Evolutionary conservation across 2,113 vertebrate genomes (phyloP).

Genomic region (Craseonycteris thonglongyai): DNA sequence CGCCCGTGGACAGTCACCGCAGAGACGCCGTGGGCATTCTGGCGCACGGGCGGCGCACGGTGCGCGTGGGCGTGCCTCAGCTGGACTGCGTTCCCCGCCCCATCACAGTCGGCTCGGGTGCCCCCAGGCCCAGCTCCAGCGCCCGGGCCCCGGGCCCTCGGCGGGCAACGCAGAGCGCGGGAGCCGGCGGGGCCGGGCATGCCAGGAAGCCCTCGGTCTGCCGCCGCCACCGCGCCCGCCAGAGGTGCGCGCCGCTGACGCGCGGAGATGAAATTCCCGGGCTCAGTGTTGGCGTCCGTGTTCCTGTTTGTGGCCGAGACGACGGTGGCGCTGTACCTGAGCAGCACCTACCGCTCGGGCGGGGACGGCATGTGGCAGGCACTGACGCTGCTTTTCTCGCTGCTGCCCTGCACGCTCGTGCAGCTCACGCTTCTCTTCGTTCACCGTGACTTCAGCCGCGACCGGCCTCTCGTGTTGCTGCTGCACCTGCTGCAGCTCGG

Average conservation of each 20-base stretch:
- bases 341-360: slow-evolving; percentile 87
- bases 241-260: slow-evolving; percentile 59
- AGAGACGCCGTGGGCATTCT: background rate
- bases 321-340: slow-evolving; percentile 88
- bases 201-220: background rate
- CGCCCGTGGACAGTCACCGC: background rate
- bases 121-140: slow-evolving; percentile 15
- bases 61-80: slow-evolving; percentile 57
- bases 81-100: background rate
- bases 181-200: background rate
- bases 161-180: background rate
- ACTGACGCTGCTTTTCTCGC: slow-evolving; percentile 93
- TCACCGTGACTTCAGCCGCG: slow-evolving; percentile 93
- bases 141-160: slow-evolving; percentile 8
- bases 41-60: slow-evolving; percentile 15
- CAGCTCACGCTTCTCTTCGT: slow-evolving; percentile 96
- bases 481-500: slow-evolving; percentile 96
- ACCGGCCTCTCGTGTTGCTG: slow-evolving; percentile 92
- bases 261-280: slow-evolving; percentile 90
- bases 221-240: background rate
- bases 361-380: slow-evolving; percentile 94
- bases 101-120: background rate
- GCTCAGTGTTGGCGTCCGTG: slow-evolving; percentile 92
- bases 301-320: slow-evolving; percentile 93
- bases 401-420: slow-evolving; percentile 91